Evolutionary conservation across 1,140 invertebrate species (phyloP).

Genomic region (Zelostemma sp.): DNA sequence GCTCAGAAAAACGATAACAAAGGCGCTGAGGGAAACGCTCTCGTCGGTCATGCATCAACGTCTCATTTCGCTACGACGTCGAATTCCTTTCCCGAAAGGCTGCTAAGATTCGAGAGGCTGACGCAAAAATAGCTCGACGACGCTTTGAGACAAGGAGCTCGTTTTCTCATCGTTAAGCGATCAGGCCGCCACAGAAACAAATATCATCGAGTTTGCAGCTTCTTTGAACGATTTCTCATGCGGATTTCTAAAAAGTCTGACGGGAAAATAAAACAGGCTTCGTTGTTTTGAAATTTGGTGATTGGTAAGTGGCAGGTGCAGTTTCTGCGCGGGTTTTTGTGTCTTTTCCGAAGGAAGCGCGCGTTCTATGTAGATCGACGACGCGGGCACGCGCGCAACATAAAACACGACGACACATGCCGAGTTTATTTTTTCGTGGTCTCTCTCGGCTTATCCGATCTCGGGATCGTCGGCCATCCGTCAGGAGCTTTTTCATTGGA

Average conservation of each 20-base stretch:
- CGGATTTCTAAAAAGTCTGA: too few relatives aligned
- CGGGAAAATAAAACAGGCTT: too few relatives aligned
- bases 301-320: not conserved
- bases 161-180: conserved; percentile 60
- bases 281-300: too few relatives aligned
- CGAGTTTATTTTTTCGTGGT: conserved; percentile 34
- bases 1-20: conserved; percentile 40
- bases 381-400: conserved; percentile 24
- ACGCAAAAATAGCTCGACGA: conserved; percentile 39
- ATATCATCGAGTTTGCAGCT: conserved; percentile 36
- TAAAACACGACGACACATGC: conserved; percentile 39
- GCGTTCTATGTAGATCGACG: conserved; percentile 7
- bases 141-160: conserved; percentile 33
- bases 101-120: conserved; percentile 15
- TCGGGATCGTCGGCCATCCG: conserved; percentile 26
- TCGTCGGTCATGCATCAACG: conserved; percentile 33
- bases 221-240: too few relatives aligned
- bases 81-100: conserved; percentile 32
- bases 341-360: not conserved
- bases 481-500: conserved; percentile 28
- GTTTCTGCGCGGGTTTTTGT: not conserved
- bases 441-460: conserved; percentile 27
- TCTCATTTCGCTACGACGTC: conserved; percentile 27
- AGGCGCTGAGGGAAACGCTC: conserved; percentile 17
- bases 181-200: conserved; percentile 31